Evolutionary conservation across 1,140 invertebrate genomes (phyloP), one percentile per base, ranked within the genome.

Genomic region (Caenorhabditis briggsae): DNA sequence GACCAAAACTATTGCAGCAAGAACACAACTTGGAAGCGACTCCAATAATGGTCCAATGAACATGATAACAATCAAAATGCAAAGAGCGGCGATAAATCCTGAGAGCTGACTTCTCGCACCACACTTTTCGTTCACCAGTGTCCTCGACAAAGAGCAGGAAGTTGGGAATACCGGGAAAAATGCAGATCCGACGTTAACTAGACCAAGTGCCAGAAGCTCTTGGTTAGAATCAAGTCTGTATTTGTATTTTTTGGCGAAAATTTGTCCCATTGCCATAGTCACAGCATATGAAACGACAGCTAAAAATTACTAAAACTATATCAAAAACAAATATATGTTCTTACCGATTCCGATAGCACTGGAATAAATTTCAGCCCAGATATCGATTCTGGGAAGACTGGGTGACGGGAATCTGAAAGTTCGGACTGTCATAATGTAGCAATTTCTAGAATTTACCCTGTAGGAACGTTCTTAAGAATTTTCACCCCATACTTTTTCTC

Each of bases 201-300:
- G 88, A 18, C 94, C 94, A 86, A 94, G 92, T 6, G 94, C 94
- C 65, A 94, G 86, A 70, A 94, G 89, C 89, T 94, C 94, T 92
- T 94, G 94, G 90, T 94, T 94, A 33, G 94, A 91, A 87, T 94
- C 92, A 43, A 94, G 92, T 70, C 92, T 91, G 89, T 94, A 94
- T 65, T 93, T 92, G 90, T 94, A 92, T 90, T 94, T 94, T 78
- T 93, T 93, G 16, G 94, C 93, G 82, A 94, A 93, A 43, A 94
- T 91, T 88, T 94, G 94, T 12, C 93, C 93, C 93, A 94, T 93
- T 23, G 94, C 94, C 12, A 94, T 91, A 59, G 93, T 93, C 43
- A 95, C 92, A 53, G 94, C 94, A 90, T 94, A 94, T 0, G 93
- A 91, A 43, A 95, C 94, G 86, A 95, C 93, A 12, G 93, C 70